Evolutionary conservation across 1,140 invertebrate genomes (phyloP).

Genomic region (Panagrolaimus sp.): DNA sequence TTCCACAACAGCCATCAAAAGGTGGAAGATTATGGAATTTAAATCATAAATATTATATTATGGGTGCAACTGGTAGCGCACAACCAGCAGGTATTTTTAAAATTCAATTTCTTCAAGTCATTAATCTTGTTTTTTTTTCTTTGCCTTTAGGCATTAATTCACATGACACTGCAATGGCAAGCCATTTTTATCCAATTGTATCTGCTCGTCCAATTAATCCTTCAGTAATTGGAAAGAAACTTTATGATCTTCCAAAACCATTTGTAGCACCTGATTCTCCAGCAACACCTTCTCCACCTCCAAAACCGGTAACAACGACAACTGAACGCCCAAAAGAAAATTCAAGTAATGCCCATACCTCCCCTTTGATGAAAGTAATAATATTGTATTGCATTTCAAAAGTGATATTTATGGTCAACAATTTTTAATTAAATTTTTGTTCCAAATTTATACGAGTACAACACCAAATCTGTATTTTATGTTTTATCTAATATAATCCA

Average conservation of each 20-base stretch:
- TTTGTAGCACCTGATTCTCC: constrained; percentile 29
- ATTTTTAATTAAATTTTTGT: not conserved
- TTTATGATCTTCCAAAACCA: constrained; percentile 39
- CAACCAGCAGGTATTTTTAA: constrained; percentile 46
- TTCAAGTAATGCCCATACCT: not conserved
- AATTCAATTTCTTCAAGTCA: not conserved
- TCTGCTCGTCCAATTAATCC: constrained; percentile 45
- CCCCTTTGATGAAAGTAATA: not conserved
- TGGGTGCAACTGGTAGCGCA: constrained; percentile 46
- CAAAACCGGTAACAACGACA: not conserved
- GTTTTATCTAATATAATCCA: not conserved
- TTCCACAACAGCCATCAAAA: constrained; percentile 41
- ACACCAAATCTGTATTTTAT: constrained; percentile 7
- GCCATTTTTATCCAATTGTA: constrained; percentile 48
- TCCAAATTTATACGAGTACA: constrained; percentile 13
- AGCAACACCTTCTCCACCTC: not conserved
- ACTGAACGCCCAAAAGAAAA: not conserved
- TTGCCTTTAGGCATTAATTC: constrained; percentile 44
- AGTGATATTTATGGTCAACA: no score
- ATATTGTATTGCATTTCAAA: not conserved
- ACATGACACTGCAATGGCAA: constrained; percentile 40
- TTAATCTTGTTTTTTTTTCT: not conserved
- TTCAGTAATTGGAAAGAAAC: constrained; percentile 38
- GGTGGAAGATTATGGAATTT: constrained; percentile 36
- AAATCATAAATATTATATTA: constrained; percentile 49